Base-by-base conservation (phyloP, 2,888 invertebrate genomes). In the Epirrhoe tristata region DNA sequence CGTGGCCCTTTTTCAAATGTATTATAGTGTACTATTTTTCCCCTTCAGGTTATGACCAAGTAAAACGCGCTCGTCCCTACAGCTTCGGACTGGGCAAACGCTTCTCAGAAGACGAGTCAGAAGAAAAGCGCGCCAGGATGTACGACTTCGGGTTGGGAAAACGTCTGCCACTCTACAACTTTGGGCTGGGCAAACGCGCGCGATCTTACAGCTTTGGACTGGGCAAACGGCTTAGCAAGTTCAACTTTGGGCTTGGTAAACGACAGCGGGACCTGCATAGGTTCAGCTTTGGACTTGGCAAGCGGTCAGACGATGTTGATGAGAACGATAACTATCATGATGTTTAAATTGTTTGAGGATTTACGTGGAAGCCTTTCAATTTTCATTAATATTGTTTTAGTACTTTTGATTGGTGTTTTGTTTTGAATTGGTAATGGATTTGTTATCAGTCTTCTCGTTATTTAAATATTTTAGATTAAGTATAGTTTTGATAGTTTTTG, bases 51-150 rank as follows among this genome's bases (percentile, higher is more conserved):
- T 89, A 87, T 65, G 89, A 90, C 6, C 63, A 63, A 54, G 60
- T 53, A 50, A 95, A 96, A 84, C 94, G 96, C 63, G 94, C 94
- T 34, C 94, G 95, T 31, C 95, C 95, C 0, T 96, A 96, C 87
- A 95, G 95, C 32, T 96, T 96, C 78, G 96, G 96, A 0, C 89
- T 96, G n/a, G 96, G 96, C 0, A 95, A 96, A 74, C 94, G 96
- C 10, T 91, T 93, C 69, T 81, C 80, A 10, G 88, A 87, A 17
- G 88, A 88, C 66, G 88, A 87, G 0, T 71, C 77, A 0, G 90
- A 92, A 71, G 90, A 92, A 57, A 91, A 91, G 63, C 86, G 93
- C 12, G 87, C 88, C 0, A 78, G 89, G 34, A 85, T 86, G 75
- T 93, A 93, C 79, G 88, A 91, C 67, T 93, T 93, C 68, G 93